A percentile compares a stretch with the other conserved stretches of the same genome.
Evolutionary conservation across 2,888 invertebrate genomes (phyloP).

Genomic region (Galerucella calmariensis): DNA sequence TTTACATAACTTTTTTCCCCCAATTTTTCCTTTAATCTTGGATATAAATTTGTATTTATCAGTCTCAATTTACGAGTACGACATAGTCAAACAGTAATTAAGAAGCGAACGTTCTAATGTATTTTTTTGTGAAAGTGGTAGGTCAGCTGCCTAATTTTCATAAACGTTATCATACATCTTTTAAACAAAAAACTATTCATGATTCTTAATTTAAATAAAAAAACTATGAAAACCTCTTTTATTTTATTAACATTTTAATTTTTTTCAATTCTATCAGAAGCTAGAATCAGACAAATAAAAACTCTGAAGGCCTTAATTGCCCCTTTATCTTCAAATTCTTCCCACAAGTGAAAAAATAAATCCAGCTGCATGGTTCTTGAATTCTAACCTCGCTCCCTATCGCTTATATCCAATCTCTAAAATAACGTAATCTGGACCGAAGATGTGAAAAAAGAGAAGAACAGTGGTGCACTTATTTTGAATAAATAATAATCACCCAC

Average conservation of each 20-base stretch:
- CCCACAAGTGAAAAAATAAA: conserved; percentile 22
- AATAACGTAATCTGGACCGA: conserved; percentile 22
- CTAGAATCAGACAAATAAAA: conserved; percentile 6
- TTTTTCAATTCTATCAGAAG: conserved; percentile 2
- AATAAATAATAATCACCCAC: background rate
- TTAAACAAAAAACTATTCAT: background rate
- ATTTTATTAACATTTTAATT: background rate
- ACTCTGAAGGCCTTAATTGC: conserved; percentile 19
- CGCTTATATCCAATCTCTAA: conserved; percentile 19
- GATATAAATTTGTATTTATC: too few species aligned
- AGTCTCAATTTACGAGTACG: background rate
- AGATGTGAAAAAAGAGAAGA: conserved; percentile 14
- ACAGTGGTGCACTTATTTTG: background rate
- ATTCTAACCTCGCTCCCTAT: background rate
- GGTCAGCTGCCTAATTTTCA: conserved; percentile 1
- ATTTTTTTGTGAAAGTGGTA: too few species aligned
- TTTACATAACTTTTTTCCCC: too few species aligned
- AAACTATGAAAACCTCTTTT: background rate
- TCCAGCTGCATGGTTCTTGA: conserved; percentile 22
- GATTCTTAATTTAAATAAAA: background rate
- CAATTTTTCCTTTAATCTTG: too few species aligned
- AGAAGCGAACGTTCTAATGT: background rate
- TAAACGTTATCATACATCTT: background rate
- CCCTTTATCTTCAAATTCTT: conserved; percentile 8
- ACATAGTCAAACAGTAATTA: background rate